A percentile compares a stretch with the other conserved stretches of the same genome.
Evolutionary conservation across 2,113 vertebrate species (phyloP).

Genomic region (Capra hircus): DNA sequence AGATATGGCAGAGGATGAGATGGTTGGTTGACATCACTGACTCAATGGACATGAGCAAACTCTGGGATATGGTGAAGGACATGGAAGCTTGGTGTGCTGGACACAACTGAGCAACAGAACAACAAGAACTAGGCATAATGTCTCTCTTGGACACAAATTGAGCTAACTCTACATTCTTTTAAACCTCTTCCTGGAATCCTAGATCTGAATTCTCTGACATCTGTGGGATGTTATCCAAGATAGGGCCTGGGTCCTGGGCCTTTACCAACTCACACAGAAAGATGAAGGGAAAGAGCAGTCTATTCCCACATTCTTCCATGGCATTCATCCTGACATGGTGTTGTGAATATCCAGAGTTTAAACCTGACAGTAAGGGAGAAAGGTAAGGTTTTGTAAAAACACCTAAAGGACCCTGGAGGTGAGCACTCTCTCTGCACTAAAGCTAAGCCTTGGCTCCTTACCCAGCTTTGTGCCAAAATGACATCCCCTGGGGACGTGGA

Average conservation of each 20-base stretch:
- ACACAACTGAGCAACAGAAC: background rate
- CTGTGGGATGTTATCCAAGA: background rate
- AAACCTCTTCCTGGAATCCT: background rate
- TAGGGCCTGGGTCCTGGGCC: background rate
- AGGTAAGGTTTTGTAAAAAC: background rate
- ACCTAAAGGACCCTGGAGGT: background rate
- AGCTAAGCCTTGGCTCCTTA: background rate
- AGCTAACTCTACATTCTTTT: background rate
- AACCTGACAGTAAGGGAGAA: background rate
- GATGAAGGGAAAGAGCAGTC: background rate
- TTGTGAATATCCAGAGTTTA: background rate
- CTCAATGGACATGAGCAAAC: background rate
- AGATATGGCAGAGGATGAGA: background rate
- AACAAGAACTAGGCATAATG: background rate
- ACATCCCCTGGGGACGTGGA: background rate
- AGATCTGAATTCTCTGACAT: background rate
- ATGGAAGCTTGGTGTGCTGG: background rate
- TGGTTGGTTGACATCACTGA: background rate
- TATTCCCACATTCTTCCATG: background rate
- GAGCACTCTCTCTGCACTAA: background rate
- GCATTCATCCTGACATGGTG: background rate
- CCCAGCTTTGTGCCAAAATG: background rate
- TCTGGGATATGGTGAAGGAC: background rate
- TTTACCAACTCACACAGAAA: background rate
- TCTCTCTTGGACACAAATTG: background rate